Evolutionary conservation across 92 coral and sea anemone genomes (phyloP).

Genomic region (Siderastrea radians): DNA sequence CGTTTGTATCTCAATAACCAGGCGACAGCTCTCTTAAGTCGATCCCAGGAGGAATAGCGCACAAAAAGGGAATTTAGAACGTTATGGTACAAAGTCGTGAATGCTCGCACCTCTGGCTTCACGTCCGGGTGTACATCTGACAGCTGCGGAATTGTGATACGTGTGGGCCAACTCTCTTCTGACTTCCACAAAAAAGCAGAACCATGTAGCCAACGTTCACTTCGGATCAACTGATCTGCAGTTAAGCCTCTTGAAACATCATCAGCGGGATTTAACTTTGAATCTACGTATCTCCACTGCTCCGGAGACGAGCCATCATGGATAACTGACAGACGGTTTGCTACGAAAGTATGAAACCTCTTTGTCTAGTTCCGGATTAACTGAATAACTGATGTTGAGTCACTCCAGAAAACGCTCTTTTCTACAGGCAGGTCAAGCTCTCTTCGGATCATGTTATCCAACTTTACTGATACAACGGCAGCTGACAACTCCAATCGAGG

Average conservation of each 20-base stretch:
- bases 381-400: slow-evolving; percentile 27
- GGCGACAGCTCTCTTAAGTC: slow-evolving; percentile 37
- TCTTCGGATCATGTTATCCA: background rate
- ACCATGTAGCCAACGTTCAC: background rate
- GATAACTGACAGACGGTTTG: slow-evolving; percentile 9
- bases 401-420: slow-evolving; percentile 19
- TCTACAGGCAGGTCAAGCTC: slow-evolving; percentile 23
- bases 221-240: background rate
- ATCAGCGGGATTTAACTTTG: background rate
- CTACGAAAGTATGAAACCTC: slow-evolving; percentile 30
- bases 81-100: background rate
- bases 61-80: slow-evolving; percentile 16
- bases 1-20: slow-evolving; percentile 33
- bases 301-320: background rate
- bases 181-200: too few species aligned
- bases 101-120: background rate
- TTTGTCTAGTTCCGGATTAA: background rate
- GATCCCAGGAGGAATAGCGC: slow-evolving; percentile 47
- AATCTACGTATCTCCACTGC: background rate
- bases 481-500: slow-evolving; percentile 48
- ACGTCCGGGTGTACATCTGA: slow-evolving; percentile 52
- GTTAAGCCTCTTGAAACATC: background rate
- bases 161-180: too few species aligned
- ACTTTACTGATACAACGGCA: slow-evolving; percentile 12
- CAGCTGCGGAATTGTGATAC: too few species aligned